Evolutionary conservation across 2,888 invertebrate species (phyloP).

Genomic region (Pedicia rivosa): DNA sequence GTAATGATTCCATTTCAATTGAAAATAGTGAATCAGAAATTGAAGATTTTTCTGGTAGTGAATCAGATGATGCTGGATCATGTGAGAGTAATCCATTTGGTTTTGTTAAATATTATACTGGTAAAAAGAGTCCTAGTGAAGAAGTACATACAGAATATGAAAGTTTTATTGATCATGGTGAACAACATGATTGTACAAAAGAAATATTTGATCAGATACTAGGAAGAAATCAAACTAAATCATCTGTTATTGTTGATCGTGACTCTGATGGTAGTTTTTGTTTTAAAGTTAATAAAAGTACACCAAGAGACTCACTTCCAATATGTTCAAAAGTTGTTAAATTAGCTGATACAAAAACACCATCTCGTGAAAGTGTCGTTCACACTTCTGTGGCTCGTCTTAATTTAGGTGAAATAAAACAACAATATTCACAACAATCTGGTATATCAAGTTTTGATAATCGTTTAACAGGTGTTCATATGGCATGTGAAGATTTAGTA

Average conservation of each 20-base stretch:
- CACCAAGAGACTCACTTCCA: constrained; percentile 21
- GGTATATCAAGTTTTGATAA: constrained; percentile 41
- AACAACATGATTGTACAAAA: constrained; percentile 27
- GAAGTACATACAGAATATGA: constrained; percentile 28
- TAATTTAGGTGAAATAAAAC: constrained; percentile 23
- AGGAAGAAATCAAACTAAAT: constrained; percentile 14
- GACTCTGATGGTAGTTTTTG: constrained; percentile 7
- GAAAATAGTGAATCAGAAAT: constrained; percentile 7
- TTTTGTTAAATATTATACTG: constrained; percentile 47
- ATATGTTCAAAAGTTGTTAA: constrained; percentile 26
- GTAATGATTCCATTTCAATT: constrained; percentile 5
- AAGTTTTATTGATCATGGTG: constrained; percentile 36
- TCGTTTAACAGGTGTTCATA: constrained; percentile 35
- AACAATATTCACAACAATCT: constrained; percentile 43
- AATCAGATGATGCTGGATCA: constrained; percentile 33
- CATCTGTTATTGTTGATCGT: constrained; percentile 14
- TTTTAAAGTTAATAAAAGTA: constrained; percentile 4
- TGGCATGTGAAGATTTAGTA: constrained; percentile 51
- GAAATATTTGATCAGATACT: constrained; percentile 25
- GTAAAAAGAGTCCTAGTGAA: constrained; percentile 30
- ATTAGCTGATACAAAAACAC: constrained; percentile 21
- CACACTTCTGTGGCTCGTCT: constrained; percentile 35
- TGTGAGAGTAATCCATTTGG: constrained; percentile 44
- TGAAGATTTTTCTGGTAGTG: constrained; percentile 31
- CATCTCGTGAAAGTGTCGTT: constrained; percentile 24